Evolutionary conservation across 2,888 invertebrate species (phyloP).

Genomic region (Acanthococcus lagerstroemiae): DNA sequence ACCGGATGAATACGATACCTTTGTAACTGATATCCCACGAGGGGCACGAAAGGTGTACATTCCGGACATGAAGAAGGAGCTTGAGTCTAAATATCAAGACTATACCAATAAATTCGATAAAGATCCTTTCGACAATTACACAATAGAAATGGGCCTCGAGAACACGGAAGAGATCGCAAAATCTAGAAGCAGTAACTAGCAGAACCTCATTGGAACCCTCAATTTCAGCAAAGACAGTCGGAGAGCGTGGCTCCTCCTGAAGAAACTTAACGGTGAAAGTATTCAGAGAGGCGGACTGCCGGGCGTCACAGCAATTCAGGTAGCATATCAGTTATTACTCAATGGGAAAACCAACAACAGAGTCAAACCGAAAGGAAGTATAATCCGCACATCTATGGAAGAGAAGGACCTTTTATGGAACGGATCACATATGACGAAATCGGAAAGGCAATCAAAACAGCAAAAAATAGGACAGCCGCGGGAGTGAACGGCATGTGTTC

Average conservation of each 20-base stretch:
- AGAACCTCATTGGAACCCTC: background rate
- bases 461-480: slow-evolving; percentile 19
- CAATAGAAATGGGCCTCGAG: background rate
- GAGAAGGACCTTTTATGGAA: background rate
- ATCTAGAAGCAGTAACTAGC: background rate
- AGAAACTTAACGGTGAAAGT: background rate
- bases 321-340: background rate
- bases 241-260: background rate
- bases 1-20: slow-evolving; percentile 3
- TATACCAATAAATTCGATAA: no score
- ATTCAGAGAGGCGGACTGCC: background rate
- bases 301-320: background rate
- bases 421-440: background rate
- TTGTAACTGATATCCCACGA: slow-evolving; percentile 5
- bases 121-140: background rate
- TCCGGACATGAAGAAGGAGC: slow-evolving; percentile 4
- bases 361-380: no score
- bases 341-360: background rate
- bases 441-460: background rate
- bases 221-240: slow-evolving; percentile 5
- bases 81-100: slow-evolving; percentile 1
- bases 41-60: slow-evolving; percentile 4
- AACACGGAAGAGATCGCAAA: no score
- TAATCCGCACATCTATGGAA: no score
- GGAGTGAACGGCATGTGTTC: slow-evolving; percentile 24